Conservation (phyloP, 2,797 vertebrate species). For the Acomys russatus region DNA sequence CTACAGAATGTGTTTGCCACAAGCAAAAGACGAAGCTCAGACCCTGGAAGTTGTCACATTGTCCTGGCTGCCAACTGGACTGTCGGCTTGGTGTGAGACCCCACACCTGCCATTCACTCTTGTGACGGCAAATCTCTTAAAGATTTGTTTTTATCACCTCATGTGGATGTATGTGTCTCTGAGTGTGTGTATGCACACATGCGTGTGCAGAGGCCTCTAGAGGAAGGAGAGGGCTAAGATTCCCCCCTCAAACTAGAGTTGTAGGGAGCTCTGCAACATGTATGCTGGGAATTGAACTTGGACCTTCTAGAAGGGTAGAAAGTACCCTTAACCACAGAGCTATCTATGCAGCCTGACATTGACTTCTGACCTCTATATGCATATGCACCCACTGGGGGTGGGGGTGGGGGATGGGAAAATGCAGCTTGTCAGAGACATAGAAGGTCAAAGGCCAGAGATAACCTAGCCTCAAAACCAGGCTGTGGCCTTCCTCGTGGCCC, state of each 20-base stretch:
- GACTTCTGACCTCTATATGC: background rate
- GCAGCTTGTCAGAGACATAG: background rate
- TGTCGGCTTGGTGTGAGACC: background rate
- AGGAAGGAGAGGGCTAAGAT: background rate
- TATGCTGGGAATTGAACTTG: background rate
- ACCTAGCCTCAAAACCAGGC: background rate
- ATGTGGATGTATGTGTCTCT: background rate
- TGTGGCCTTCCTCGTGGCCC: background rate
- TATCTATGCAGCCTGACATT: background rate
- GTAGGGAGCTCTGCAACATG: background rate
- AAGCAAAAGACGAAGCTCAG: background rate
- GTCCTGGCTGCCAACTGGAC: background rate
- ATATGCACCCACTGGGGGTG: background rate
- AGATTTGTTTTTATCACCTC: background rate
- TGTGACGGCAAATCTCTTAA: background rate
- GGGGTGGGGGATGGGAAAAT: too few relatives aligned
- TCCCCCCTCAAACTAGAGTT: background rate
- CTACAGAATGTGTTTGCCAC: background rate
- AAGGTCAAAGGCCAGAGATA: background rate
- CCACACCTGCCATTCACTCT: background rate
- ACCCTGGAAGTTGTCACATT: background rate
- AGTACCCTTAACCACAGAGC: background rate
- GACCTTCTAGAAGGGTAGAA: background rate
- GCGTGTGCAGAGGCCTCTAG: background rate
- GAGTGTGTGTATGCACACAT: background rate